Base-by-base conservation (phyloP, 2,113 vertebrate genomes). In the Anthoscopus minutus region DNA sequence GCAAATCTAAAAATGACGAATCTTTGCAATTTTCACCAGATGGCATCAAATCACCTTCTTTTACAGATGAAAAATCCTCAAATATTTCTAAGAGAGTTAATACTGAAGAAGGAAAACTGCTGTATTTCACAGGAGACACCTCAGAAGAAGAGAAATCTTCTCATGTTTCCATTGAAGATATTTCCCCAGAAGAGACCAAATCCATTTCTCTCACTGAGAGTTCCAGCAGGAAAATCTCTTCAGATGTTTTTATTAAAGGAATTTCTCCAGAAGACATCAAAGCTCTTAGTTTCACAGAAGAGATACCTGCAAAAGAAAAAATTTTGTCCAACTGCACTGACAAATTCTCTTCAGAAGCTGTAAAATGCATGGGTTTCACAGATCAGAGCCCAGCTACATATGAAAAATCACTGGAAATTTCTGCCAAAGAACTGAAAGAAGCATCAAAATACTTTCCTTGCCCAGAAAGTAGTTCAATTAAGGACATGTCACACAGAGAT, bases 161-260 rank as follows among this genome's bases (percentile, higher is more conserved):
- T 38, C 93, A 48, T 33, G 51, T 77, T 76, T 89, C 93, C 18
- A 23, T 56, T 89, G 92, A 94, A 80, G 93, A 94, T 65, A 83
- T 94, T 74, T 98, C 97, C 58, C 96, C 98, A 81, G 97, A 97
- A 95, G 97, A 97, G 7, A 96, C 72, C 15, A 97, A 84, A 81
- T 97, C 96, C 7, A 94, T 96, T 86, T 97, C 97, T 94, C 86
- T 97, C 48, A 96, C 96, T 37, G 97, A 98, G 37, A 97, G 97
- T 89, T 94, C 97, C 60, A 97, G 92, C 73, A 97, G 96, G 65
- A 96, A 97, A 86, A 93, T 94, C 15, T 94, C 97, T 72, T 94
- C 97, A 69, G 97, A 97, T 70, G 58, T 96, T 92, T 96, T 95
- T 91, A 94, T 93, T 66, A 97, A 96, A 92, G 95, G 97, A 78